Percentiles rank a stretch among this genome's conserved stretches.
These are phyloP conservation scores for Leucophora obtusa DNA, from an alignment of 2,888 invertebrate species.

Conservation along the genomic window DNA sequence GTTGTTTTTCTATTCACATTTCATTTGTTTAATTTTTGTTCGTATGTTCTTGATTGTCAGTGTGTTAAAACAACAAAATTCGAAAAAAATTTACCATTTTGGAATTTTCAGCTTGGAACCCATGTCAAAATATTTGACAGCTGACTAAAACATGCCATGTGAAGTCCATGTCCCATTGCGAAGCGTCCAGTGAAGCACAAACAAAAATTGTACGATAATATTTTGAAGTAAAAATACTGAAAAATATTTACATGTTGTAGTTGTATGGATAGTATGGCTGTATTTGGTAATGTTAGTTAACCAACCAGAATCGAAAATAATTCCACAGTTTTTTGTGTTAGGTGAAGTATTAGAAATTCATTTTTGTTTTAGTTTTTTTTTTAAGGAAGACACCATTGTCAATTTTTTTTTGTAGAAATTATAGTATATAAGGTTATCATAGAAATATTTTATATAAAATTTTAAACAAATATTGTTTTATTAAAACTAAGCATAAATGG, in stretches of 20 bases:
- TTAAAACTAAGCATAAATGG: no score
- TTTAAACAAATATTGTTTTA: no score
- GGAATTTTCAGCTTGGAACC: constrained; percentile 72
- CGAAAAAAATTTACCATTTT: constrained; percentile 57
- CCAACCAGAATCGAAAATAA: background rate
- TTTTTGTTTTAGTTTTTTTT: background rate
- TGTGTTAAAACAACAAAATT: constrained; percentile 20
- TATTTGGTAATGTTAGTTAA: background rate
- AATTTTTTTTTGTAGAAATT: background rate
- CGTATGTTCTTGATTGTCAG: constrained; percentile 36
- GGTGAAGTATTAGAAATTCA: background rate
- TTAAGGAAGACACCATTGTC: background rate
- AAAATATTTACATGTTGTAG: background rate
- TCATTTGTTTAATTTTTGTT: constrained; percentile 12
- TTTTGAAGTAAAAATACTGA: constrained; percentile 15
- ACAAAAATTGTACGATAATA: constrained; percentile 11
- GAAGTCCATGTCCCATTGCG: constrained; percentile 69
- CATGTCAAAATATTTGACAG: constrained; percentile 80
- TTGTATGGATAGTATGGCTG: background rate
- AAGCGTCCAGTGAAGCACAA: constrained; percentile 62
- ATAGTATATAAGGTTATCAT: background rate
- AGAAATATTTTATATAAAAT: background rate
- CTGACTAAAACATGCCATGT: constrained; percentile 79
- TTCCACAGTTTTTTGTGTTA: background rate
- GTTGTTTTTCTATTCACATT: constrained; percentile 14